Evolutionary conservation across 2,113 vertebrate species (phyloP).

Genomic region (Psittacus erithacus): DNA sequence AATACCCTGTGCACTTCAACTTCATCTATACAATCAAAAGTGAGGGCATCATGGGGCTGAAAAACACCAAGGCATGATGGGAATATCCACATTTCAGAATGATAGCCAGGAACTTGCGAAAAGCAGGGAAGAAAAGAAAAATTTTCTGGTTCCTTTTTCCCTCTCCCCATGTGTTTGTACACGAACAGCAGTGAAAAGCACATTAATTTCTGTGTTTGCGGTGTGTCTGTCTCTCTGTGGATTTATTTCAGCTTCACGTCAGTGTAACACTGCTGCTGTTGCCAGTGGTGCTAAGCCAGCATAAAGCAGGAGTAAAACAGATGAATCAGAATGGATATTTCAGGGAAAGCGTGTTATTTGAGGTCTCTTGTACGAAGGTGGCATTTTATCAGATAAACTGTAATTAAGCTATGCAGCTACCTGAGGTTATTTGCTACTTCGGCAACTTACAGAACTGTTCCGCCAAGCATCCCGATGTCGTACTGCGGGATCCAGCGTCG

Average conservation of each 20-base stretch:
- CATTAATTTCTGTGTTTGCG: slow-evolving; percentile 62
- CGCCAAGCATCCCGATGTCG: neutral
- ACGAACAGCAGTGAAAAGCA: slow-evolving; percentile 39
- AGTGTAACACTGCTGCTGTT: neutral
- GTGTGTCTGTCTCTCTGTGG: slow-evolving; percentile 2
- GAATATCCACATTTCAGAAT: slow-evolving; percentile 77
- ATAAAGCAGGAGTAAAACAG: slow-evolving; percentile 16
- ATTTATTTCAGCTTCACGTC: slow-evolving; percentile 12
- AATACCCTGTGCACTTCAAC: slow-evolving; percentile 86
- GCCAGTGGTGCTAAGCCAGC: neutral
- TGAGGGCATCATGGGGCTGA: slow-evolving; percentile 79
- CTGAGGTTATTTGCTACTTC: neutral
- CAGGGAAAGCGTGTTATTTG: slow-evolving; percentile 52
- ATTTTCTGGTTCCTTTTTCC: neutral
- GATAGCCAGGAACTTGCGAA: slow-evolving; percentile 52
- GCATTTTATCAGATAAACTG: slow-evolving; percentile 57
- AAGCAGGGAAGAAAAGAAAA: slow-evolving; percentile 38
- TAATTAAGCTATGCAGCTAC: slow-evolving; percentile 35
- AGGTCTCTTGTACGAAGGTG: slow-evolving; percentile 35
- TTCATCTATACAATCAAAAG: slow-evolving; percentile 82
- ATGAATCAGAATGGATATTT: slow-evolving; percentile 5
- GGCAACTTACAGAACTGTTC: neutral
- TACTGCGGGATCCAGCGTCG: neutral
- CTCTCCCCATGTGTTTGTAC: slow-evolving; percentile 64
- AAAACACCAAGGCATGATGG: slow-evolving; percentile 78